These are phyloP conservation scores for Drosophila helvetica DNA, from an alignment of 2,888 invertebrate species.

Conservation along the genomic window DNA sequence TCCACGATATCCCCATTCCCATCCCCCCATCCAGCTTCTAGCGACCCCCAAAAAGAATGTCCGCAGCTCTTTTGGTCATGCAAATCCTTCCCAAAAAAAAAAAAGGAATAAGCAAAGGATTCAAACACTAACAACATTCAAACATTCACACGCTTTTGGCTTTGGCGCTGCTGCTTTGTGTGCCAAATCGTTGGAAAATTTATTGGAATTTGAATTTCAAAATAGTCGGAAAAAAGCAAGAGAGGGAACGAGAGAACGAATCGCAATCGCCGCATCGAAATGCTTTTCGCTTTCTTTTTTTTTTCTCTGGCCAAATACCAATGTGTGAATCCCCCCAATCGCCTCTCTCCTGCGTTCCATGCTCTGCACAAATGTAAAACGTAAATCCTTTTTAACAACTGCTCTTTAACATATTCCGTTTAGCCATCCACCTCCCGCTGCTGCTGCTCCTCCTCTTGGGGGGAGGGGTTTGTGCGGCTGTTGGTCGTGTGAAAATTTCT, in stretches of 20 bases:
- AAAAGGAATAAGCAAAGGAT: slow-evolving; percentile 12
- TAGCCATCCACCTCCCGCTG: not conserved
- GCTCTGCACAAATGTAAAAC: slow-evolving; percentile 65
- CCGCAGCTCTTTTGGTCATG: slow-evolving; percentile 39
- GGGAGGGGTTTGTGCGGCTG: slow-evolving; percentile 1
- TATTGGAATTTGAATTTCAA: slow-evolving; percentile 78
- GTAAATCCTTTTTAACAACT: slow-evolving; percentile 79
- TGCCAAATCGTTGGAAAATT: slow-evolving; percentile 76
- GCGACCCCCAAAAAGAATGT: slow-evolving; percentile 20
- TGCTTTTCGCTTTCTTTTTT: slow-evolving; percentile 38
- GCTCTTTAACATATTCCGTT: slow-evolving; percentile 75
- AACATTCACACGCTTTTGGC: slow-evolving; percentile 25
- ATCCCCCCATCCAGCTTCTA: not conserved
- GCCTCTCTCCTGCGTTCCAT: not conserved
- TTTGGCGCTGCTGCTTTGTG: slow-evolving; percentile 53
- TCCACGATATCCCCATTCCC: not conserved
- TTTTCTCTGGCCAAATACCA: slow-evolving; percentile 61
- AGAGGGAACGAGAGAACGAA: slow-evolving; percentile 6
- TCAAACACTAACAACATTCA: slow-evolving; percentile 29
- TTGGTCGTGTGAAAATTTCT: slow-evolving; percentile 67
- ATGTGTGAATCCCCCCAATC: slow-evolving; percentile 47
- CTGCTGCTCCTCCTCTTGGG: not conserved
- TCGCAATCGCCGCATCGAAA: slow-evolving; percentile 70
- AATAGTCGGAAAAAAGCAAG: slow-evolving; percentile 35
- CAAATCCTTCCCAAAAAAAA: slow-evolving; percentile 26